Evolutionary conservation across 2,113 vertebrate species (phyloP).

Genomic region (zebrafish (Danio rerio)): DNA sequence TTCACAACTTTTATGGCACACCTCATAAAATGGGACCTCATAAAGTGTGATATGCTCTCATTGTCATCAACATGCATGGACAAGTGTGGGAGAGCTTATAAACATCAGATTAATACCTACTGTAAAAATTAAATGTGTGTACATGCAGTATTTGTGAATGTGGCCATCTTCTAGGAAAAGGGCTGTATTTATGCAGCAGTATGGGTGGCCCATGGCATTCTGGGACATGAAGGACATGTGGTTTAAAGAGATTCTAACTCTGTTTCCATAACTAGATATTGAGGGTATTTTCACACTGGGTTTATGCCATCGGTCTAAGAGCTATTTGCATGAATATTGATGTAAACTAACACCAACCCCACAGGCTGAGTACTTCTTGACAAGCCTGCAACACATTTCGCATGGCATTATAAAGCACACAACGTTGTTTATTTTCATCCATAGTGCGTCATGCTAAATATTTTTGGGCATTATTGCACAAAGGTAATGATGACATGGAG

Average conservation of each 20-base stretch:
- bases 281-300: neutral
- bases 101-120: neutral
- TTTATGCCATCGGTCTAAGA: neutral
- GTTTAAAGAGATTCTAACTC: neutral
- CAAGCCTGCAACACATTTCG: neutral
- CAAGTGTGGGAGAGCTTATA: neutral
- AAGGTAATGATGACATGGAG: neutral
- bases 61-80: conserved; percentile 21
- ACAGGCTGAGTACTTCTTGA: neutral
- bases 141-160: neutral
- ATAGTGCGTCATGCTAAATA: neutral
- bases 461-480: neutral
- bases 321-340: neutral
- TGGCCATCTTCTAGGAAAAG: too few relatives aligned
- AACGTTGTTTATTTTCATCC: neutral
- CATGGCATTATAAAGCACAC: neutral
- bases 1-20: too few relatives aligned
- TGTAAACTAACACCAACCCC: neutral
- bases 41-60: neutral
- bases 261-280: neutral
- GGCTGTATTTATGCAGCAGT: neutral
- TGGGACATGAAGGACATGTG: conserved; percentile 1
- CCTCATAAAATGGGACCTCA: too few relatives aligned
- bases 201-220: neutral
- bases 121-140: neutral